Evolutionary conservation across 2,797 vertebrate species (phyloP).

Genomic region (Pseudopleuronectes americanus): DNA sequence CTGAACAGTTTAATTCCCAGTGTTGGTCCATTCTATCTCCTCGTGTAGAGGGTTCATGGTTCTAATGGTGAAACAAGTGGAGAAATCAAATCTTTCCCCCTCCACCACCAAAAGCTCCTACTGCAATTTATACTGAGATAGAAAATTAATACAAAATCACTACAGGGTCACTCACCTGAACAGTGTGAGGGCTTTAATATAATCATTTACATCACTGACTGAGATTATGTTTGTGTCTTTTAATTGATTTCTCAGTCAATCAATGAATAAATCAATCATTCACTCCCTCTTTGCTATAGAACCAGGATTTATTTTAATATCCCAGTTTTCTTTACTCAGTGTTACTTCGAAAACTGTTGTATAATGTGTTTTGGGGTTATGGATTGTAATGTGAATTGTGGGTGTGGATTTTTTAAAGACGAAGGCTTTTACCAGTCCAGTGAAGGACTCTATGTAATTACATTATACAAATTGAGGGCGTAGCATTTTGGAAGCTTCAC

Average conservation of each 20-base stretch:
- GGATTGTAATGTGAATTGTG: background rate
- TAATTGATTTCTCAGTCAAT: conserved; percentile 22
- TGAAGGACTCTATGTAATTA: background rate
- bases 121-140: conserved; percentile 44
- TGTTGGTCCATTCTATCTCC: conserved; percentile 36
- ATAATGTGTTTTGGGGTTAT: background rate
- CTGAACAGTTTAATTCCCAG: conserved; percentile 36
- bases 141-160: conserved; percentile 55
- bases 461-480: conserved; percentile 7
- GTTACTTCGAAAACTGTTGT: background rate
- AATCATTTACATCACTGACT: conserved; percentile 44
- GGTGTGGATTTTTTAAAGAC: background rate
- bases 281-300: background rate
- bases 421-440: background rate
- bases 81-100: conserved; percentile 37
- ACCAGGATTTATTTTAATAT: background rate
- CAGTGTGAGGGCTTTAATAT: conserved; percentile 32
- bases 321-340: too few species aligned
- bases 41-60: conserved; percentile 54
- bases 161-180: conserved; percentile 44
- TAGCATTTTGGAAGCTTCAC: background rate
- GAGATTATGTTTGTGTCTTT: conserved; percentile 15
- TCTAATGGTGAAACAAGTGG: conserved; percentile 39
- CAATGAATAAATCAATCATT: conserved; percentile 11
- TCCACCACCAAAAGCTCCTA: conserved; percentile 16